These are phyloP conservation scores for Capitella teleta DNA, from an alignment of 1,140 invertebrate species.

Conservation along the genomic window DNA sequence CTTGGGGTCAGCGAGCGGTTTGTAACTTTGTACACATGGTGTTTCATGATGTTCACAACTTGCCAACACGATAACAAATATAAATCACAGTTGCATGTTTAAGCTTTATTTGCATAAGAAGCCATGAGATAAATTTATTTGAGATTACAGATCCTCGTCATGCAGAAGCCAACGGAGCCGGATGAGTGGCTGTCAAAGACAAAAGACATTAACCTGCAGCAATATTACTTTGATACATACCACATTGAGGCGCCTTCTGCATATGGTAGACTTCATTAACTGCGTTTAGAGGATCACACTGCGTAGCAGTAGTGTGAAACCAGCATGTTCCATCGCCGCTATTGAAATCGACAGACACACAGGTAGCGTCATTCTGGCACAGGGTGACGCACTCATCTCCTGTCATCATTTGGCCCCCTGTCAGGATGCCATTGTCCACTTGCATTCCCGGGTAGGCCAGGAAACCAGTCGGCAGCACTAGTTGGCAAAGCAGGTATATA, in stretches of 20 bases:
- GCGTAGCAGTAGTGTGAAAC: not conserved
- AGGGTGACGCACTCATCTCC: not conserved
- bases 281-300: not conserved
- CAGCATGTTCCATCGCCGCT: not conserved
- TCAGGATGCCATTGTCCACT: not conserved
- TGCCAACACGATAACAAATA: too few relatives aligned
- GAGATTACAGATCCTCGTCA: too few relatives aligned
- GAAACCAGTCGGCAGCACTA: not conserved
- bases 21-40: too few relatives aligned
- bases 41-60: too few relatives aligned
- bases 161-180: too few relatives aligned
- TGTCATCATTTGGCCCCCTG: not conserved
- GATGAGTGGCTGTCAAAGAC: too few relatives aligned
- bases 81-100: too few relatives aligned
- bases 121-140: too few relatives aligned
- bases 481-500: too few relatives aligned
- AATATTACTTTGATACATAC: not conserved
- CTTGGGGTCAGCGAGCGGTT: too few relatives aligned
- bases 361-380: not conserved
- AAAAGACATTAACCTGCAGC: too few relatives aligned
- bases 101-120: too few relatives aligned
- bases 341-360: not conserved
- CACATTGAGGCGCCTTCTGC: not conserved
- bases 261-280: not conserved
- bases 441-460: slow-evolving; percentile 4